Evolutionary conservation across 2,888 invertebrate genomes (phyloP), one percentile per base, ranked within the genome.

Genomic region (Lithophane ornitopus): DNA sequence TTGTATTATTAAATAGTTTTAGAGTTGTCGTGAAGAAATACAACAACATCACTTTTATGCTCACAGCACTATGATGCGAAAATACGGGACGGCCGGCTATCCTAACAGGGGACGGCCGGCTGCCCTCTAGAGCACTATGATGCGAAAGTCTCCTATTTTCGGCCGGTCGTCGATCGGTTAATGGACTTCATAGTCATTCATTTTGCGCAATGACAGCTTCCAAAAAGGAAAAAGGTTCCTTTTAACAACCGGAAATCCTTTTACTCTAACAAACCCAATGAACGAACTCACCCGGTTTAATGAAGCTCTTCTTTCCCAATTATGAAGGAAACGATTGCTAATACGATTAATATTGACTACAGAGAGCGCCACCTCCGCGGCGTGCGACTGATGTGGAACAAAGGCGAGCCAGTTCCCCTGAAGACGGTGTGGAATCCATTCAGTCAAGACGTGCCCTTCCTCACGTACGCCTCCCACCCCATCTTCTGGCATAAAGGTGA

Each of bases 361-460:
- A 98, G 98, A 87, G 97, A 98, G 80, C 97, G 98, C 71, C 97
- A 98, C 88, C 97, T 97, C 85, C 97, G 97, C 68, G 99, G 98
- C 0, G 97, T 98, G 19, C 97, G 98, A 71, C 94, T 98, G 65
- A 97, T 98, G 96, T 98, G 98, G 98, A 98, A 98, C 90, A 97
- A 97, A 88, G 98, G 98, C 0, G 97, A 97, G 89, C 97, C 98
- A 0, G 91, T 98, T 61, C 95, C 97, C 54, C 91, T 98, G 87
- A 97, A 97, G 85, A 97, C 97, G n/a, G 97, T 97, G 78, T 99
- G 99, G 99, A 98, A 98, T 93, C 98, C 98, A 0, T 98, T 98
- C 95, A 97, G 97, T 83, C 97, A 97, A 78, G 97, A 98, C 77
- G 98, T 98, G 81, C 98, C 98, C 0, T 98, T 98, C 95, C 93